Evolutionary conservation across 2,113 vertebrate genomes (phyloP), one percentile per base, ranked within the genome.

Genomic region (Silurus meridionalis): DNA sequence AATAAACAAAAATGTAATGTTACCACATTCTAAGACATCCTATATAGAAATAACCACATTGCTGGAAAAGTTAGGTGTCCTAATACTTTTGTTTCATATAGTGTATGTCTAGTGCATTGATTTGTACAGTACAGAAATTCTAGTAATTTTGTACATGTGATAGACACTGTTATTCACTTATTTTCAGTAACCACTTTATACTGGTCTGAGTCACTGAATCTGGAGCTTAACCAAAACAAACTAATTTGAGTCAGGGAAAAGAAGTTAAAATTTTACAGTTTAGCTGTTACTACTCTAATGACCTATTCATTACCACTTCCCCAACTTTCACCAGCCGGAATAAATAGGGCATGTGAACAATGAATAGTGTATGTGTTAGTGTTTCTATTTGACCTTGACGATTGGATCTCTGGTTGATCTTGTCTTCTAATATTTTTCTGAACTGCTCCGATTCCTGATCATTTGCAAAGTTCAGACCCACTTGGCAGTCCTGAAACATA

Each of bases 401-500:
- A 67, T 92, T 93, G 81, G 82, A 90, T 83, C 92, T 92, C 77
- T 95, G 95, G 82, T 91, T 90, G 55, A 96, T 90, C 90, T 96
- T 96, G 77, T 95, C 95, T n/a, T 94, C 93, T 48, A 95, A 91
- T 53, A 90, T 87, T 25, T 84, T 69, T 87, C 78, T 91, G 88
- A 96, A 96, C 25, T 63, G 81, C 5, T 88, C 88, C 10, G 95
- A 95, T 88, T 96, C 95, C 0, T 87, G 75, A 13, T 96, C 93
- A 14, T 93, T 90, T 0, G 94, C 92, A 89, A 96, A 96, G 90
- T 95, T 96, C 74, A 96, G 92, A 28, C 94, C 95, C 46, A 93
- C 94, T 82, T 94, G 95, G 85, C 95, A 96, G 23, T 95, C 93
- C 95, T 96, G 85, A 83, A 58, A 88, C 28, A 86, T 46, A 80